These are phyloP conservation scores for Catostomus latipinnis DNA, from an alignment of 2,797 vertebrate genomes.

Conservation along the genomic window DNA sequence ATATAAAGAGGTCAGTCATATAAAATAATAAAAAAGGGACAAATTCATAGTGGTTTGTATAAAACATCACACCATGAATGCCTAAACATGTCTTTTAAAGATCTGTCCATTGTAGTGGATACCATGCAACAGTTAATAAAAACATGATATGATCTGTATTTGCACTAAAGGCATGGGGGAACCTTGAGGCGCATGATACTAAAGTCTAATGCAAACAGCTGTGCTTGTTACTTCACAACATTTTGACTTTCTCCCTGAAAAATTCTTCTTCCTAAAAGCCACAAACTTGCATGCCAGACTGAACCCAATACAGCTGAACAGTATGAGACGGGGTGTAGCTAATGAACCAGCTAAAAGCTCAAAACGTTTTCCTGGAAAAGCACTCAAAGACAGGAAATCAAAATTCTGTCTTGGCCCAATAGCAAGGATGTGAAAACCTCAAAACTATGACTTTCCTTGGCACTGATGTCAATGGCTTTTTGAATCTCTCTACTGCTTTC, in stretches of 20 bases:
- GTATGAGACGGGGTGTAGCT: neutral
- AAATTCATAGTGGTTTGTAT: no score
- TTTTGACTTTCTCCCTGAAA: constrained; percentile 20
- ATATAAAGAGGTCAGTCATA: no score
- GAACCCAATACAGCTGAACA: neutral
- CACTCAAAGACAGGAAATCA: constrained; percentile 38
- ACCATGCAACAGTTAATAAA: no score
- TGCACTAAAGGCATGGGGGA: neutral
- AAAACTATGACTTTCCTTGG: constrained; percentile 24
- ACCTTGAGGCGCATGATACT: neutral
- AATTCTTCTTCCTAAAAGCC: neutral
- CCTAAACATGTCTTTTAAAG: no score
- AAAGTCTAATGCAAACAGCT: constrained; percentile 23
- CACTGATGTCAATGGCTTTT: neutral
- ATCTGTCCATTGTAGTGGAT: no score
- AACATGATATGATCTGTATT: neutral
- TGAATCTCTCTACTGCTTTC: constrained; percentile 9
- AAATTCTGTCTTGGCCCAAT: neutral
- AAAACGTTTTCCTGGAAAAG: constrained; percentile 51
- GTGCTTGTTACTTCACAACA: constrained; percentile 27
- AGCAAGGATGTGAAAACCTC: constrained; percentile 1
- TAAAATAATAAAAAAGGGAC: no score
- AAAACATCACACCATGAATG: no score
- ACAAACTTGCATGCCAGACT: constrained; percentile 20
- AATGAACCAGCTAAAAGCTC: constrained; percentile 11